phyloP scores from a whole-genome alignment of 2,888 invertebrate genomes.

The Coelopa pilipes region DNA sequence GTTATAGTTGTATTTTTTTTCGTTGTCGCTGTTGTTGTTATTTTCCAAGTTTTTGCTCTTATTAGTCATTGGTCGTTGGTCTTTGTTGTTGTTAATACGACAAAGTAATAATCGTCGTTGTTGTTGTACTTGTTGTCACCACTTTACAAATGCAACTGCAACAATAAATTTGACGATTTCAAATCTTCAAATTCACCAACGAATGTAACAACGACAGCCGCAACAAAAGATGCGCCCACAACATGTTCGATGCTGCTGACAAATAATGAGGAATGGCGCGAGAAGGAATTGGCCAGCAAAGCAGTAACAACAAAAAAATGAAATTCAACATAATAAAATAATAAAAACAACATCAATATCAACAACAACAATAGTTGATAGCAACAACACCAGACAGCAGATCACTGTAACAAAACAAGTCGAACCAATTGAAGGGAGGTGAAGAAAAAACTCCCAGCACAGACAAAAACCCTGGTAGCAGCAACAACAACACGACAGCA shows the following conservation, averaged over 20 bases:
- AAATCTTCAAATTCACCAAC: not conserved
- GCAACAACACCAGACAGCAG: conserved; percentile 3
- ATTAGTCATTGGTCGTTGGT: no score
- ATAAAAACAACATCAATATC: no score
- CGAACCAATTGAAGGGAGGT: not conserved
- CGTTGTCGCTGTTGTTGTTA: not conserved
- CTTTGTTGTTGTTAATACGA: no score
- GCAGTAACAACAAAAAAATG: not conserved
- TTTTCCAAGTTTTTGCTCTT: no score
- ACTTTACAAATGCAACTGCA: no score
- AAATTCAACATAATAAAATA: not conserved
- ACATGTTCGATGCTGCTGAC: conserved; percentile 8
- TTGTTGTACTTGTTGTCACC: no score
- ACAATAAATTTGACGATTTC: not conserved
- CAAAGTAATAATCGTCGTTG: no score
- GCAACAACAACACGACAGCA: conserved; percentile 11
- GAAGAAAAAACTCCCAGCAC: not conserved
- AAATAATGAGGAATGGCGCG: conserved; percentile 20
- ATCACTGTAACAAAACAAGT: not conserved
- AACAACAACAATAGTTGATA: not conserved
- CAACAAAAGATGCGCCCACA: conserved; percentile 13
- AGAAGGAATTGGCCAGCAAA: not conserved
- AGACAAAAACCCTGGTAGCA: not conserved
- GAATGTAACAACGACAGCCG: not conserved
- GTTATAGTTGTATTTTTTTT: conserved; percentile 3